Evolutionary conservation across 1,140 invertebrate genomes (phyloP).

Genomic region (Hycleus phaleratus): DNA sequence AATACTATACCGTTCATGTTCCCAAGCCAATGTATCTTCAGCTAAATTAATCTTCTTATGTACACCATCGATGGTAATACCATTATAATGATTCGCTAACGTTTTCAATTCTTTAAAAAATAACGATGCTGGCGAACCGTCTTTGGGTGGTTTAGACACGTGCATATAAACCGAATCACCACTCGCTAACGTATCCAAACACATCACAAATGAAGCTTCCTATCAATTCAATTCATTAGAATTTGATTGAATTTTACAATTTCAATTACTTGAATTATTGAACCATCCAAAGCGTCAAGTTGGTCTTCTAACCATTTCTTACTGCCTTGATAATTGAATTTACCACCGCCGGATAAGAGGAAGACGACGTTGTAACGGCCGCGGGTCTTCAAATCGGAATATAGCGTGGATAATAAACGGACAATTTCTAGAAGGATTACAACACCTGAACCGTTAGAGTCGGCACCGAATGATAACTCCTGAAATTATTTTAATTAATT

Average conservation of each 20-base stretch:
- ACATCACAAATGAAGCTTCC: conserved; percentile 85
- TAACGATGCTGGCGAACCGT: conserved; percentile 63
- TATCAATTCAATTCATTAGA: conserved; percentile 41
- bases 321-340: conserved; percentile 88
- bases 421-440: conserved; percentile 82
- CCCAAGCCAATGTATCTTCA: conserved; percentile 88
- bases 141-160: conserved; percentile 92
- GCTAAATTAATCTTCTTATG: conserved; percentile 98
- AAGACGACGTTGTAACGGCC: conserved; percentile 87
- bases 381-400: conserved; percentile 68
- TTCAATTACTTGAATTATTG: conserved; percentile 59
- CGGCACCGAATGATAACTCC: conserved; percentile 77
- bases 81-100: conserved; percentile 43
- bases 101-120: conserved; percentile 66
- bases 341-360: conserved; percentile 83
- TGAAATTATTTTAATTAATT: conserved; percentile 37
- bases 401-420: conserved; percentile 85
- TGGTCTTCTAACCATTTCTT: conserved; percentile 94
- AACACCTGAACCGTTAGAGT: conserved; percentile 91
- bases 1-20: conserved; percentile 95
- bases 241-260: too few relatives aligned
- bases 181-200: conserved; percentile 77
- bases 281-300: conserved; percentile 65
- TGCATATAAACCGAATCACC: conserved; percentile 73
- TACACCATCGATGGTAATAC: conserved; percentile 64